Base-by-base conservation (phyloP, 2,888 invertebrate genomes). In the Diplolepis rosae region DNA sequence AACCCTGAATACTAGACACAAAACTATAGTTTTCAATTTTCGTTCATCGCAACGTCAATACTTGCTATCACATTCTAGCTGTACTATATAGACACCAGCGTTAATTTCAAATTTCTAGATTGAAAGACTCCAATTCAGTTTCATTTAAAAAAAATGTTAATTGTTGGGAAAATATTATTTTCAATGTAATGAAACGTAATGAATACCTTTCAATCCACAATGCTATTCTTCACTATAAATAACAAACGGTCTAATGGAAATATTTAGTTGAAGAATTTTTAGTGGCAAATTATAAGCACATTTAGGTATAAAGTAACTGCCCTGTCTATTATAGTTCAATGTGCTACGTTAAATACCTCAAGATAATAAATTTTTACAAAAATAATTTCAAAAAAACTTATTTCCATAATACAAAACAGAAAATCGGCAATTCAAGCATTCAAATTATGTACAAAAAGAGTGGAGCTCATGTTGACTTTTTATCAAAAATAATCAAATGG, bases 1-100 rank as follows among this genome's bases (percentile, higher is more conserved):
- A 24, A 24, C 18, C 35, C 35, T 61, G 61, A 61, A 61, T 24
- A 39, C 39, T 45, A 35, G 56, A 61, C 39, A 61, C n/a, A 61
- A 61, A 61, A 22, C 22, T 45, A 2, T 7, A 45, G 5, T n/a
- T 2, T 9, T 45, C 2, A 18, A 45, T 61, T 61, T 13, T 61
- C 24, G 39, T 27, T 61, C 24, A 24, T 45, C 45, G 39, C 27
- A 24, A 61, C 22, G n/a, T n/a, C 13, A 18, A n/a, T n/a, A n/a
- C n/a, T n/a, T n/a, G n/a, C 24, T 35, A 39, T 35, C 32, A 6
- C 9, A 18, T 32, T 9, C 15, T 45, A 45, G 18, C 32, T 32
- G 39, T 61, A 13, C 13, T 24, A 50, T 39, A 15, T 28, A 52
- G 1, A 13, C n/a, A 61, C 13, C 32, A n/a, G 9, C 22, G 35